Conservation (phyloP, 1,140 invertebrate species). For the Drosophila saltans region DNA sequence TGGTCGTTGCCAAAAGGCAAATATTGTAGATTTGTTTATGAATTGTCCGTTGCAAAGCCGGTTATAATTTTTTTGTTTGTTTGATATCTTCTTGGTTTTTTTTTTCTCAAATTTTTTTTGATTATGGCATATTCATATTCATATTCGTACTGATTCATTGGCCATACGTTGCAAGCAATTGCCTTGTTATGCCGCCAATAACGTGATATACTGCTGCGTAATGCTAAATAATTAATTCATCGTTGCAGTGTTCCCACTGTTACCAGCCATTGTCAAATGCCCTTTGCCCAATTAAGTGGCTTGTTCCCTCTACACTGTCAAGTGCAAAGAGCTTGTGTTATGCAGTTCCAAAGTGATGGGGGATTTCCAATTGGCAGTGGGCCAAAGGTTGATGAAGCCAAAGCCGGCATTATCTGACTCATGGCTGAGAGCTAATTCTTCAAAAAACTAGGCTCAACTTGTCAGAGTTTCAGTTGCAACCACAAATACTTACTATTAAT, state of each 20-base stretch:
- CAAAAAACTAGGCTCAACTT: conserved; percentile 36
- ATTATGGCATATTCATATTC: not conserved
- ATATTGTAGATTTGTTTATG: conserved; percentile 61
- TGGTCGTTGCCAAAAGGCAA: conserved; percentile 35
- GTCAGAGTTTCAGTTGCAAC: conserved; percentile 3
- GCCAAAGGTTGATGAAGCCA: conserved; percentile 10
- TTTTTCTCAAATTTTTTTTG: not conserved
- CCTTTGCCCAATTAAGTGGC: conserved; percentile 66
- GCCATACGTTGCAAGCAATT: not conserved
- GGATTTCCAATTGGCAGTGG: conserved; percentile 34
- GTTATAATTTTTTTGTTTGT: conserved; percentile 48
- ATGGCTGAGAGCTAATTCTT: conserved; percentile 22
- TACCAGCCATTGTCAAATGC: conserved; percentile 24
- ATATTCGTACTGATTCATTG: not conserved
- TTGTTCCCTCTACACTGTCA: not conserved
- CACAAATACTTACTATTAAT: conserved; percentile 51
- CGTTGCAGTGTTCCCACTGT: conserved; percentile 20
- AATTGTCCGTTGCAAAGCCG: conserved; percentile 54
- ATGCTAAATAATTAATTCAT: conserved; percentile 40
- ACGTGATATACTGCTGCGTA: conserved; percentile 38
- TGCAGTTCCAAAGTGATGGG: not conserved
- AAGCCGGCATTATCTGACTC: conserved; percentile 34
- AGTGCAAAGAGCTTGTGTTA: conserved; percentile 28
- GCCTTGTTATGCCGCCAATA: not conserved
- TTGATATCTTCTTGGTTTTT: not conserved